Evolutionary conservation across 2,113 vertebrate species (phyloP), one percentile per base, ranked within the genome.

Genomic region (Macquaria ambigua): DNA sequence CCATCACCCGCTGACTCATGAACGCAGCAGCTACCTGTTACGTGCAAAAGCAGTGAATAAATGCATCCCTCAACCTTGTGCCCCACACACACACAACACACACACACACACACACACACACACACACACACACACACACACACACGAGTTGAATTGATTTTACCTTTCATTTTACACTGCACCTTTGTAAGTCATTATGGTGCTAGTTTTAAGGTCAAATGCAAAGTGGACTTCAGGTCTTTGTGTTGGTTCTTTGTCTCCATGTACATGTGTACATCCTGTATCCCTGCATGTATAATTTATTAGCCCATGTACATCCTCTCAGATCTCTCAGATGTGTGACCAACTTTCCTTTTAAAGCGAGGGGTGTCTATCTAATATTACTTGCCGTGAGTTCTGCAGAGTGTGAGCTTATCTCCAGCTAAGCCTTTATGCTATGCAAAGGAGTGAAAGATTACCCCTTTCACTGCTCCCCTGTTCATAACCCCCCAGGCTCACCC

Each of bases 401-500:
- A 63, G 28, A 41, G 63, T 82, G 46, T 39, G 50, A 83, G 80
- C 74, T 90, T 82, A 85, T 83, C 68, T 77, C 48, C 41, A 67
- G 72, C 71, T 82, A 83, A 91, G 84, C 85, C 58, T 83, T 83
- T 84, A 76, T 88, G 85, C 88, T 89, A 83, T 90, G 85, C 70
- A 82, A 78, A 89, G 46, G 59, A 87, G 62, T 84, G 79, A 89
- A 83, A 89, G 84, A 66, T 77, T 77, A 81, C 70, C 59, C 64
- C 48, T 71, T 69, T 74, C 73, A 81, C 48, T 11, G 68, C 56
- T 76, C 39, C 71, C 37, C 69, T 46, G 74, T 82, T 84, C 68
- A 83, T 71, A 80, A 63, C 77, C 79, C 62, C 5, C 37, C 79
- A 66, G 56, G 18, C 55, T 77, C 81, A 88, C 61, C 77, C 56